Conservation (phyloP, 1,140 invertebrate genomes). For the Meloidogyne chitwoodi region DNA sequence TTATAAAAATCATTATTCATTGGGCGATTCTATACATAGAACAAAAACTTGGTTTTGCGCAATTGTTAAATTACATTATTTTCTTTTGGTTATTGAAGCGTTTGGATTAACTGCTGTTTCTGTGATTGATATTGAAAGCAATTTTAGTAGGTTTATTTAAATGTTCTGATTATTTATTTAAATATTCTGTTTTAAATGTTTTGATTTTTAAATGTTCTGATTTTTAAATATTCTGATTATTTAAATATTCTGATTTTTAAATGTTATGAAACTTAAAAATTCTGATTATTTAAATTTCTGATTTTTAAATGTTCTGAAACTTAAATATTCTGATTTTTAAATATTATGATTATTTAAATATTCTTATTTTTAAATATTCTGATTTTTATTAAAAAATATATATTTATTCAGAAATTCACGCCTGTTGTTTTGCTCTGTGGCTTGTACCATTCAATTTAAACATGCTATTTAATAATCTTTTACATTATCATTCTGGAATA, state of each 20-base stretch:
- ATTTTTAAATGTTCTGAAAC: not conserved
- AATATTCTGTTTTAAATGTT: not conserved
- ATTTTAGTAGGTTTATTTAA: constrained; percentile 16
- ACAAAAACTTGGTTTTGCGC: constrained; percentile 2
- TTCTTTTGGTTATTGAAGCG: constrained; percentile 12
- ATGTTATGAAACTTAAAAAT: not conserved
- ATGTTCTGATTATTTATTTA: not conserved
- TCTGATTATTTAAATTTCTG: too few species aligned
- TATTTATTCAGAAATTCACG: constrained; percentile 44
- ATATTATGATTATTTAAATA: too few species aligned
- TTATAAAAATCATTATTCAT: constrained; percentile 15
- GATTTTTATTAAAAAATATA: too few species aligned
- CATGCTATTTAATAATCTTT: constrained; percentile 44
- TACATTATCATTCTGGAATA: constrained; percentile 40
- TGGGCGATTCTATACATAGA: constrained; percentile 20
- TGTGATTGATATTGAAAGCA: constrained; percentile 20
- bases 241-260: too few species aligned
- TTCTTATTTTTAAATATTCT: too few species aligned
- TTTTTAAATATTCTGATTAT: not conserved
- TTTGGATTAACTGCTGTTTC: constrained; percentile 9
- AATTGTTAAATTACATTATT: not conserved
- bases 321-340: not conserved
- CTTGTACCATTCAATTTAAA: constrained; percentile 49
- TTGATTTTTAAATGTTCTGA: not conserved
- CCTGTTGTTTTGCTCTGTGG: constrained; percentile 42